Percentiles rank a stretch among this genome's conserved stretches.
Evolutionary conservation across 2,888 invertebrate species (phyloP).

Genomic region (Ischnus inquisitorius): DNA sequence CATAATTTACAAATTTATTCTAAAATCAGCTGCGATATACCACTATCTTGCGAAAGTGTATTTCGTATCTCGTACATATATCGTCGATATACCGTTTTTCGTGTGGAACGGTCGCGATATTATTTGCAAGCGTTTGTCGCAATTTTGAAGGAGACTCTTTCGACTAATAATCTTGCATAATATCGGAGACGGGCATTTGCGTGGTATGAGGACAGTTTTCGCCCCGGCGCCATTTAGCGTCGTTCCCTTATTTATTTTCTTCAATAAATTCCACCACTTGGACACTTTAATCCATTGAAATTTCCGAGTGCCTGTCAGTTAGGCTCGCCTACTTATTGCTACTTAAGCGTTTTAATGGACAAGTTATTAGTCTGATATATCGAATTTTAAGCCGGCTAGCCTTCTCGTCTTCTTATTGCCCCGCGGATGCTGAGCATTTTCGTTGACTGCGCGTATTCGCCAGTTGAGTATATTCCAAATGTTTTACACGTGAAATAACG

Average conservation of each 20-base stretch:
- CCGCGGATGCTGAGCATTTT: conserved; percentile 24
- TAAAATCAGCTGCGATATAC: too few relatives aligned
- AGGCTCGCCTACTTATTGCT: conserved; percentile 83
- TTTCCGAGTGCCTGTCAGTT: conserved; percentile 82
- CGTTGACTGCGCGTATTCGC: not conserved
- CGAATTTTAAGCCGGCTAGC: conserved; percentile 80
- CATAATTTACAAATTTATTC: too few relatives aligned
- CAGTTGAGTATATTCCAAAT: not conserved
- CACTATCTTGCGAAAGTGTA: too few relatives aligned
- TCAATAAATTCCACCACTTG: conserved; percentile 81
- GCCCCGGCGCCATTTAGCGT: conserved; percentile 37
- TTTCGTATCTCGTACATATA: too few relatives aligned
- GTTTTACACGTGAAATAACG: not conserved
- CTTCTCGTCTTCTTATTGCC: conserved; percentile 50
- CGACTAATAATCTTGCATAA: conserved; percentile 5
- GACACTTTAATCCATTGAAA: conserved; percentile 83
- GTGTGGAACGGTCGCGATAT: not conserved
- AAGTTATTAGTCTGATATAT: conserved; percentile 84
- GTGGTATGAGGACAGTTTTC: conserved; percentile 1
- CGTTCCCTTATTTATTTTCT: conserved; percentile 76
- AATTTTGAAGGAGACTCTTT: not conserved
- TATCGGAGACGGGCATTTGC: not conserved
- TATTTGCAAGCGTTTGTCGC: too few relatives aligned
- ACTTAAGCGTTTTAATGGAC: conserved; percentile 85
- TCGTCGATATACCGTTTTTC: not conserved